Conservation (phyloP, 2,113 vertebrate genomes). For the Eleginops maclovinus region DNA sequence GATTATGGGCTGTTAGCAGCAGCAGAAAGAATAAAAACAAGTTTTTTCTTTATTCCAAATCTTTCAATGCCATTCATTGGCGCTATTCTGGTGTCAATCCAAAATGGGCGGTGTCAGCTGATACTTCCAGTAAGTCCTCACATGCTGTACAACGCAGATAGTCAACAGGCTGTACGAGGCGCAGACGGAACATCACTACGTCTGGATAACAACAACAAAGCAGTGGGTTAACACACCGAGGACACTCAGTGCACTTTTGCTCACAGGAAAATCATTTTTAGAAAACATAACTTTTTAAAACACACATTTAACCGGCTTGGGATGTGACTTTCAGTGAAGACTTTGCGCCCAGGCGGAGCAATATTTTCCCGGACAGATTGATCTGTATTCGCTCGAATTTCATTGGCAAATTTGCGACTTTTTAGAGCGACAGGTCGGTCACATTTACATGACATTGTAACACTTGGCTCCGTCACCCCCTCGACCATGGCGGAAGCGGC, state of each 20-base stretch:
- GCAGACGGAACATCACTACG: conserved; percentile 33
- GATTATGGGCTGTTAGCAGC: not conserved
- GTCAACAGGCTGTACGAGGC: conserved; percentile 69
- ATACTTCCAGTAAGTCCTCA: conserved; percentile 82
- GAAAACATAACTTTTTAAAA: conserved; percentile 14
- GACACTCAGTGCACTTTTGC: conserved; percentile 13
- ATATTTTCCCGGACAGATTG: conserved; percentile 41
- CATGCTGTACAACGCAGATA: conserved; percentile 60
- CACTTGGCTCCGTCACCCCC: conserved; percentile 51
- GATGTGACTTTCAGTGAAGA: conserved; percentile 66
- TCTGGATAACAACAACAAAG: conserved; percentile 57
- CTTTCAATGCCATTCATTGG: conserved; percentile 69
- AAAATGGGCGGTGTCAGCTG: conserved; percentile 68
- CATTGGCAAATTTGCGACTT: conserved; percentile 27
- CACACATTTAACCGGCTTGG: conserved; percentile 40
- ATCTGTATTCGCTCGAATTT: conserved; percentile 29
- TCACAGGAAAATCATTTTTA: conserved; percentile 2
- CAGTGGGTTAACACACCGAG: conserved; percentile 16
- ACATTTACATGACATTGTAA: conserved; percentile 76
- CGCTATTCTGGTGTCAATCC: conserved; percentile 62
- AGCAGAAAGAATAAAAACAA: conserved; percentile 59
- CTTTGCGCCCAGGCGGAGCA: conserved; percentile 52
- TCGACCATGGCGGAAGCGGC: conserved; percentile 88
- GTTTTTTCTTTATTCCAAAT: not conserved
- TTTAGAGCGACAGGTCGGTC: conserved; percentile 10